Evolutionary conservation across 2,888 invertebrate species (phyloP).

Genomic region (Erebia ligea): DNA sequence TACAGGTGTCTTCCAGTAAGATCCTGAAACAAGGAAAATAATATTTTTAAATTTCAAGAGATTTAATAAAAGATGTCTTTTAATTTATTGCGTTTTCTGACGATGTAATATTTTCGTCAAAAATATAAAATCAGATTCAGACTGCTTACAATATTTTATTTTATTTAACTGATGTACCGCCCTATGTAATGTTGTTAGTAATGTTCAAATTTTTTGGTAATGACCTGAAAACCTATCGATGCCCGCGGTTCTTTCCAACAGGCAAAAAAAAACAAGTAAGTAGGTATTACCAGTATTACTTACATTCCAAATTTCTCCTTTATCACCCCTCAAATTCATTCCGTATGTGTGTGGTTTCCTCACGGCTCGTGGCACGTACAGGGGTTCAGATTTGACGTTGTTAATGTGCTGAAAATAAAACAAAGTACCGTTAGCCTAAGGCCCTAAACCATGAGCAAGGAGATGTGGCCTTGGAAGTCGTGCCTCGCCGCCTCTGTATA

Average conservation of each 20-base stretch:
- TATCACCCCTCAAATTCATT: slow-evolving; percentile 4
- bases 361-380: not conserved
- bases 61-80: not conserved
- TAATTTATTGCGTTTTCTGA: not conserved
- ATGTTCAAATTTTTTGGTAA: too few species aligned
- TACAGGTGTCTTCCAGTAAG: not conserved
- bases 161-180: too few species aligned
- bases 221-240: too few species aligned
- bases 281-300: too few species aligned
- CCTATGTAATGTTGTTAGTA: too few species aligned
- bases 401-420: not conserved
- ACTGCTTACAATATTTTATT: too few species aligned
- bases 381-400: not conserved
- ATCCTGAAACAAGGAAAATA: not conserved
- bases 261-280: not conserved
- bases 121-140: too few species aligned
- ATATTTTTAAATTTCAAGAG: not conserved
- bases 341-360: slow-evolving; percentile 3
- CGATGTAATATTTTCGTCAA: too few species aligned
- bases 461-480: too few species aligned
- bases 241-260: not conserved
- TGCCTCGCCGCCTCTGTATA: too few species aligned
- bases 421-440: not conserved
- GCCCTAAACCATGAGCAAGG: not conserved
- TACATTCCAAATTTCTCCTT: slow-evolving; percentile 11